Base-by-base conservation (phyloP, 2,797 vertebrate genomes). In the Thripadectes ignobilis region DNA sequence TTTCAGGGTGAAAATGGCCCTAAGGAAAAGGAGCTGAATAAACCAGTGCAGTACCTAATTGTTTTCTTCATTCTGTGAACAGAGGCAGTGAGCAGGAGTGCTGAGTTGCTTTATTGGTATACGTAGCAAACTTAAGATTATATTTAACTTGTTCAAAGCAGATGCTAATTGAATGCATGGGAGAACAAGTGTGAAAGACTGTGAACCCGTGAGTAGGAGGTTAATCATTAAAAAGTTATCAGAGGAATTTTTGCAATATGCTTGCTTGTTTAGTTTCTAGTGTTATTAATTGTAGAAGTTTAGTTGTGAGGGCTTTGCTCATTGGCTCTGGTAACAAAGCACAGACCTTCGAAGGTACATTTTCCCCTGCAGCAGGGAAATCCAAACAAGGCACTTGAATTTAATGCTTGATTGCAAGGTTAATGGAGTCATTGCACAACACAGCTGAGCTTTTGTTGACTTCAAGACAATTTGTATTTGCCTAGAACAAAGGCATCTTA, bases 341-440 rank as follows among this genome's bases (percentile, higher is more conserved):
- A 93, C 66, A 85, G 84, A 57, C 80, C 74, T 93, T 88, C 62
- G 48, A 92, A 96, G 91, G 90, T 93, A 57, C 49, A 19, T 96
- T 95, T 91, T 79, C 76, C 91, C 95, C 96, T 95, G 58, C 61
- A 96, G 97, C 96, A 91, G 71, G 66, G 88, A 96, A 92, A 72
- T 95, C 81, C 91, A 88, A 34, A 79, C n/a, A 69, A 91, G 88
- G 69, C 89, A 72, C 73, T 94, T 97, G 97, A 96, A 98, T 98
- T 98, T 97, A 97, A 97, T 93, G 97, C 95, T 97, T 96, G 82
- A 72, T 82, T 95, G 86, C 85, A 82, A 88, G 96, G 95, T 95
- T 98, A 98, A 98, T 97, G 96, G 94, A 97, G 96, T 95, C 85
- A 79, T 73, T 95, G 94, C 57, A 90, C 89, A 91, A 79, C 85